Conservation (phyloP, 2,113 vertebrate species). For the Hoplias malabaricus region DNA sequence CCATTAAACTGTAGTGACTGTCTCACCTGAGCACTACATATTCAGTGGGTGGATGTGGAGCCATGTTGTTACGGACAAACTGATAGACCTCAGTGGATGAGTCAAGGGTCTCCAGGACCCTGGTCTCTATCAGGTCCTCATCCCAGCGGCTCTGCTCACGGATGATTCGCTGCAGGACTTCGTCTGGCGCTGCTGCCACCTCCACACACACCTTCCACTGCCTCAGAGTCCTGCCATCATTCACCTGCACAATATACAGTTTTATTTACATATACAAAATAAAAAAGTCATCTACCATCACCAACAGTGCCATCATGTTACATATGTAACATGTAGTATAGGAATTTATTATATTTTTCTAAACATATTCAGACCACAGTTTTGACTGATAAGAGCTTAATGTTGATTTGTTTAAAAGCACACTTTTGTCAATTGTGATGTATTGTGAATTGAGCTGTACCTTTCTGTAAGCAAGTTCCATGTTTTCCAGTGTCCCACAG, state of each 20-base stretch:
- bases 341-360: no score
- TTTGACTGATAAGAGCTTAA: no score
- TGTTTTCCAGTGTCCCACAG: conserved; percentile 83
- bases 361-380: no score
- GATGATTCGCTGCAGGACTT: conserved; percentile 86
- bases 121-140: conserved; percentile 90
- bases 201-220: conserved; percentile 92
- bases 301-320: background rate
- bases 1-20: background rate
- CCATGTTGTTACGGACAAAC: conserved; percentile 91
- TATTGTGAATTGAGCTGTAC: conserved; percentile 57
- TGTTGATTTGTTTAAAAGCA: no score
- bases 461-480: conserved; percentile 92
- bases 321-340: no score
- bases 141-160: conserved; percentile 94
- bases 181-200: conserved; percentile 82
- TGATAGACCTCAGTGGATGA: conserved; percentile 89
- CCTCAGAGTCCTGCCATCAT: conserved; percentile 86
- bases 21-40: conserved; percentile 89
- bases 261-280: no score
- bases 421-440: no score
- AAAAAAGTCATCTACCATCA: no score
- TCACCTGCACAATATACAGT: conserved; percentile 75
- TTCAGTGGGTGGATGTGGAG: conserved; percentile 88
- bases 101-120: conserved; percentile 86